Conservation (phyloP, 2,113 vertebrate genomes). For the Pygoscelis antarcticus region DNA sequence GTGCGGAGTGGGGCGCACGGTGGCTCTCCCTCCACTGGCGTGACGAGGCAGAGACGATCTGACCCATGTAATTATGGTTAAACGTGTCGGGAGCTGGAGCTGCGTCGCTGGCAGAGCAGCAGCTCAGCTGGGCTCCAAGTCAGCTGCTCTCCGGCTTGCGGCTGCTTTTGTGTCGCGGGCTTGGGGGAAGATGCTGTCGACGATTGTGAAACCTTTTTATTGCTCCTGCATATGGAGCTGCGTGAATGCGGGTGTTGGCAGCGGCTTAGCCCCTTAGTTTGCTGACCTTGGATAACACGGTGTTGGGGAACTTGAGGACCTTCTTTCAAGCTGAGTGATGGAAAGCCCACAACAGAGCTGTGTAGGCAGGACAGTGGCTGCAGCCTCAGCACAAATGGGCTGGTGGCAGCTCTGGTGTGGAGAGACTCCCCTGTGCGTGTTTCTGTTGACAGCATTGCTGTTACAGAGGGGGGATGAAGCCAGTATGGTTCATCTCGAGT, state of each 20-base stretch:
- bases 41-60: not conserved
- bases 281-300: not conserved
- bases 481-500: rapidly evolving
- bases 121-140: slow-evolving; percentile 12
- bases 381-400: not conserved
- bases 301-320: not conserved
- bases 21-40: not conserved
- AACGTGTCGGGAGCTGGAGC: slow-evolving; percentile 10
- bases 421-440: not conserved
- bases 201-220: not conserved
- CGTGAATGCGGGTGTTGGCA: not conserved
- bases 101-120: not conserved
- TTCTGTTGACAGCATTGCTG: not conserved
- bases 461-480: not conserved
- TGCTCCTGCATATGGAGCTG: not conserved
- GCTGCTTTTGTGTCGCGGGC: not conserved
- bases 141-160: not conserved
- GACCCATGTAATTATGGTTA: slow-evolving; percentile 38
- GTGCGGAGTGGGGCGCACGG: rapidly evolving
- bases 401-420: not conserved
- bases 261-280: not conserved
- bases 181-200: not conserved
- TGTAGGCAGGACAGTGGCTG: rapidly evolving
- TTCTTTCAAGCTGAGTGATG: not conserved
- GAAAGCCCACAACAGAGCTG: not conserved